Conservation (phyloP, 2,113 vertebrate species). For the Penelope pileata region DNA sequence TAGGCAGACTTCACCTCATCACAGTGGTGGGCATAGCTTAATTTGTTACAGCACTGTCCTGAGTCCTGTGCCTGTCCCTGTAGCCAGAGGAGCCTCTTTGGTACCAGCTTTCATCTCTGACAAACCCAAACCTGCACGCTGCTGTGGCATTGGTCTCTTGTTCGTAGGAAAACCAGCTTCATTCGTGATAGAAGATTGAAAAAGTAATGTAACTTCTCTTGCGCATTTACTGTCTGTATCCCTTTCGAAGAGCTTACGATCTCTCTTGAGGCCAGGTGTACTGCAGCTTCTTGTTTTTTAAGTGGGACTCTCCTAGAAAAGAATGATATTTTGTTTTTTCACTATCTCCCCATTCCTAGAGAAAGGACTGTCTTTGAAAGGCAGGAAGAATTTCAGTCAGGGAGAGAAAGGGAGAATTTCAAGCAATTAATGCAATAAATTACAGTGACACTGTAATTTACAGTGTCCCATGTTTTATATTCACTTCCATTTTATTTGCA, state of each 20-base stretch:
- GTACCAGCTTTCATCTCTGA: neutral
- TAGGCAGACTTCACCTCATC: neutral
- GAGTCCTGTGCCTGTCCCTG: neutral
- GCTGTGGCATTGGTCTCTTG: neutral
- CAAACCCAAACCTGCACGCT: rapidly evolving
- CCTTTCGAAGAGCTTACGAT: neutral
- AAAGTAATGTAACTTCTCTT: neutral
- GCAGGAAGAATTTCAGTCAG: neutral
- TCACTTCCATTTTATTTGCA: neutral
- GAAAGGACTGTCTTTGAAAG: neutral
- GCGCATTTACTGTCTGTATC: neutral
- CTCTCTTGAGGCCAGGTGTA: rapidly evolving
- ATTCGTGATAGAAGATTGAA: neutral
- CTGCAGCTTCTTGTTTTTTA: neutral
- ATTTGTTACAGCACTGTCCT: neutral
- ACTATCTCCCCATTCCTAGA: neutral
- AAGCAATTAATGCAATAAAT: neutral
- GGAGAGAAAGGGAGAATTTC: neutral
- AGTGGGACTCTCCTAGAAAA: neutral
- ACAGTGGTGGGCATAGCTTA: neutral
- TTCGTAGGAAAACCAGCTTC: neutral
- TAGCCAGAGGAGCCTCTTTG: neutral
- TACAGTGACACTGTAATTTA: neutral
- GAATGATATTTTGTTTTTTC: neutral
- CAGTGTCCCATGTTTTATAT: neutral